These are phyloP conservation scores for Melanitta fusca DNA, from an alignment of 2,797 vertebrate species.

Conservation along the genomic window DNA sequence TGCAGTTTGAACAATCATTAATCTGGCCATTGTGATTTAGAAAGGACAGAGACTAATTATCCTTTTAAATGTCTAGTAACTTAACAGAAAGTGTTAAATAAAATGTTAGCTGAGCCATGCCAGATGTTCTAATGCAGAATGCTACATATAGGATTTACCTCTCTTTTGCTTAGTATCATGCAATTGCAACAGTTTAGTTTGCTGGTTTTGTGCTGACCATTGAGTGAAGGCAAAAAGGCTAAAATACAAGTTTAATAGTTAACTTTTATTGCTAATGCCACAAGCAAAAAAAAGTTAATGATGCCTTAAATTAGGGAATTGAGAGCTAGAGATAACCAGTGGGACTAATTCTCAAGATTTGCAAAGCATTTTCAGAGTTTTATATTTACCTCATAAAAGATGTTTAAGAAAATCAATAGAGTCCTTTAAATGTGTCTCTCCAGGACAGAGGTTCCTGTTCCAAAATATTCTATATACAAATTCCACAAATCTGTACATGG, in stretches of 20 bases:
- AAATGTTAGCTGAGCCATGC: conserved; percentile 21
- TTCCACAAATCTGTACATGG: neutral
- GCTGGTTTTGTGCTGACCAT: conserved; percentile 52
- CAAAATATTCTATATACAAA: neutral
- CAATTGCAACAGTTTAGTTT: conserved; percentile 55
- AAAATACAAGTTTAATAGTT: conserved; percentile 76
- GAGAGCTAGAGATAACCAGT: neutral
- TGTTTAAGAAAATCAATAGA: neutral
- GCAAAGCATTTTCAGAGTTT: neutral
- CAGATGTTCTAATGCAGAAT: conserved; percentile 56
- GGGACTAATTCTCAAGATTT: neutral
- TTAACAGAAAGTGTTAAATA: conserved; percentile 44
- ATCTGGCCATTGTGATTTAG: conserved; percentile 73
- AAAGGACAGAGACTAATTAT: conserved; percentile 55
- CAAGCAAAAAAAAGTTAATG: conserved; percentile 19
- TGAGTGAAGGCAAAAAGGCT: conserved; percentile 55
- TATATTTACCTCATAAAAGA: neutral
- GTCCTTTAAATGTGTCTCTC: neutral
- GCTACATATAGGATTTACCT: conserved; percentile 28
- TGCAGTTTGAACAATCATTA: conserved; percentile 70
- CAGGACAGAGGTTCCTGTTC: neutral
- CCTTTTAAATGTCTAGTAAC: conserved; percentile 47
- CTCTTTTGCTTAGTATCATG: conserved; percentile 37
- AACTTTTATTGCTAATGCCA: conserved; percentile 76
- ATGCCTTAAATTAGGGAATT: neutral